phyloP scores from a whole-genome alignment of 2,888 invertebrate genomes.

The Hypomecis punctinalis region DNA sequence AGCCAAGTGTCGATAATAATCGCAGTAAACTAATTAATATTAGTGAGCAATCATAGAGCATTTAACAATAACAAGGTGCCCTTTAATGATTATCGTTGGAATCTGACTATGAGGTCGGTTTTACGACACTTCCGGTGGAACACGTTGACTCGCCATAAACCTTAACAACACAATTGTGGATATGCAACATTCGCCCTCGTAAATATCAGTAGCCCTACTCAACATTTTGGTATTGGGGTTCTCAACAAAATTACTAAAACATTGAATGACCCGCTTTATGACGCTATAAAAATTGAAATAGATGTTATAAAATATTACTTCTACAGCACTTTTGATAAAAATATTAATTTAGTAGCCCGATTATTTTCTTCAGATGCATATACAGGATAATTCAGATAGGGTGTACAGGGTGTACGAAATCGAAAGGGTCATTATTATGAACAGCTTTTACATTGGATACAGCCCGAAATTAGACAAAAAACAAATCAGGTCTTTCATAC shows the following conservation, averaged over 20 bases:
- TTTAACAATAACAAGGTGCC: slow-evolving; percentile 81
- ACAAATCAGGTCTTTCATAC: no score
- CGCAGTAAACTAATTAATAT: slow-evolving; percentile 63
- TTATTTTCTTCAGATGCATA: slow-evolving; percentile 5
- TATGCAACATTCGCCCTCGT: slow-evolving; percentile 65
- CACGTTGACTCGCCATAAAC: slow-evolving; percentile 68
- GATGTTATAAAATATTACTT: slow-evolving; percentile 48
- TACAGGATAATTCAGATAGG: not conserved
- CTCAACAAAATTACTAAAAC: slow-evolving; percentile 60
- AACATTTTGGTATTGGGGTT: slow-evolving; percentile 62
- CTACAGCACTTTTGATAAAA: slow-evolving; percentile 49
- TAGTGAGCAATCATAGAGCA: slow-evolving; percentile 73
- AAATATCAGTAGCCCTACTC: slow-evolving; percentile 65
- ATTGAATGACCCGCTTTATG: slow-evolving; percentile 64
- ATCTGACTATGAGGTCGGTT: slow-evolving; percentile 71
- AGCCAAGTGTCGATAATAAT: slow-evolving; percentile 36
- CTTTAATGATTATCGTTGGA: slow-evolving; percentile 78
- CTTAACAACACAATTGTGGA: slow-evolving; percentile 60
- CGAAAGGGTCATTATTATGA: no score
- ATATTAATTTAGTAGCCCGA: slow-evolving; percentile 43
- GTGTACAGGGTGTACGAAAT: no score
- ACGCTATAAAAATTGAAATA: slow-evolving; percentile 60
- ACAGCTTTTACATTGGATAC: no score
- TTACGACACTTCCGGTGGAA: slow-evolving; percentile 77
- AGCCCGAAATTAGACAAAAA: no score